These are phyloP conservation scores for Gracilinanus agilis DNA, from an alignment of 2,113 vertebrate species.

Conservation along the genomic window DNA sequence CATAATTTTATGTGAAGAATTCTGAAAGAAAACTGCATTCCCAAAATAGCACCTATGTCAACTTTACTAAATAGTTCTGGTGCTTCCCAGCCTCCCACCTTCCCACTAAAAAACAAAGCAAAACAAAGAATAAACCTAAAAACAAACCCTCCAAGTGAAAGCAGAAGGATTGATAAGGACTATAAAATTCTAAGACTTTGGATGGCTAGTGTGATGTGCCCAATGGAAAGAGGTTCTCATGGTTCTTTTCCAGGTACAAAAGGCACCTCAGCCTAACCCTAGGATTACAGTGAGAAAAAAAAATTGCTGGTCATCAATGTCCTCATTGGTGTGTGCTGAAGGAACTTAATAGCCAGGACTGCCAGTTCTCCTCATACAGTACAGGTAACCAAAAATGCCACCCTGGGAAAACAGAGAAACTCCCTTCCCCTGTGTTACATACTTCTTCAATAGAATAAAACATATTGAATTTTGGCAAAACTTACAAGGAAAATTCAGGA, in stretches of 20 bases:
- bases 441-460: neutral
- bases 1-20: neutral
- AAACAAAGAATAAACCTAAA: neutral
- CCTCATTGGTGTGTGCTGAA: neutral
- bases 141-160: neutral
- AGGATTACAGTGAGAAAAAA: neutral
- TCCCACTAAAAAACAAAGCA: neutral
- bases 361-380: neutral
- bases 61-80: neutral
- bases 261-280: neutral
- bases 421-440: neutral
- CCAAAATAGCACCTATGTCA: neutral
- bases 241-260: neutral
- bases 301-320: neutral
- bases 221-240: neutral
- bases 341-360: neutral
- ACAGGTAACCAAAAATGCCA: neutral
- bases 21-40: neutral
- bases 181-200: neutral
- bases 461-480: neutral
- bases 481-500: neutral
- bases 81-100: neutral
- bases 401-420: slow-evolving; percentile 6
- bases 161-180: neutral
- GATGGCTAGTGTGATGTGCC: neutral